A percentile compares a stretch with the other conserved stretches of the same genome.
These are phyloP conservation scores for Acrocephalus arundinaceus DNA, from an alignment of 2,113 vertebrate genomes.

Conservation along the genomic window DNA sequence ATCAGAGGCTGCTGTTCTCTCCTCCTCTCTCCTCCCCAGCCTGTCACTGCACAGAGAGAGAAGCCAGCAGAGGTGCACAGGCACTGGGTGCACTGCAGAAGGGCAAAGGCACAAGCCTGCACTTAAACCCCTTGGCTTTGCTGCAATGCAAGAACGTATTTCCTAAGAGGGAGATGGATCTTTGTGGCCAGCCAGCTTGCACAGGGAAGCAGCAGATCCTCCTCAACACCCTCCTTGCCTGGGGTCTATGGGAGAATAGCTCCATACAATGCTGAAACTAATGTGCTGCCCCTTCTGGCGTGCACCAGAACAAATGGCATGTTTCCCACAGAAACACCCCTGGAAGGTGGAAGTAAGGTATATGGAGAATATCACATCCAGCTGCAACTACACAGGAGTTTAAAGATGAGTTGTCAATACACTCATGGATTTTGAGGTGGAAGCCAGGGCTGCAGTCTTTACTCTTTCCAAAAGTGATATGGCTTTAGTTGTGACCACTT, in stretches of 20 bases:
- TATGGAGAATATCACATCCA: not conserved
- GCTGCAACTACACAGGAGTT: not conserved
- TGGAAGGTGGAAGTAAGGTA: not conserved
- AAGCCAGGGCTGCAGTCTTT: not conserved
- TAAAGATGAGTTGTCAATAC: not conserved
- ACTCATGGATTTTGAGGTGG: not conserved
- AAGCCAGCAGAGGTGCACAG: not conserved
- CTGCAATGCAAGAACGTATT: not conserved
- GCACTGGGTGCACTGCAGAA: not conserved
- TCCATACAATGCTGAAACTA: not conserved
- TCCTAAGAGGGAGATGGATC: not conserved
- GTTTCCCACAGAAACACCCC: not conserved
- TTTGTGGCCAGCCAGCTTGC: not conserved
- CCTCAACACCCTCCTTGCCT: accelerated
- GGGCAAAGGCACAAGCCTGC: not conserved
- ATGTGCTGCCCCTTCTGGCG: not conserved
- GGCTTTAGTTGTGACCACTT: not conserved
- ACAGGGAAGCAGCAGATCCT: not conserved
- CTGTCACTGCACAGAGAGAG: not conserved
- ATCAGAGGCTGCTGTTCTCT: conserved; percentile 67
- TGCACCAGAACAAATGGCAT: not conserved
- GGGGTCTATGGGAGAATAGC: not conserved
- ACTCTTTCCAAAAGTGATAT: not conserved
- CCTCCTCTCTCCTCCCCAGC: conserved; percentile 50
- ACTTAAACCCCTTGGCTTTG: not conserved